Percentiles rank a stretch among this genome's conserved stretches.
phyloP scores from a whole-genome alignment of 35 echinoderm and acorn worm species.

The Patiria miniata region DNA sequence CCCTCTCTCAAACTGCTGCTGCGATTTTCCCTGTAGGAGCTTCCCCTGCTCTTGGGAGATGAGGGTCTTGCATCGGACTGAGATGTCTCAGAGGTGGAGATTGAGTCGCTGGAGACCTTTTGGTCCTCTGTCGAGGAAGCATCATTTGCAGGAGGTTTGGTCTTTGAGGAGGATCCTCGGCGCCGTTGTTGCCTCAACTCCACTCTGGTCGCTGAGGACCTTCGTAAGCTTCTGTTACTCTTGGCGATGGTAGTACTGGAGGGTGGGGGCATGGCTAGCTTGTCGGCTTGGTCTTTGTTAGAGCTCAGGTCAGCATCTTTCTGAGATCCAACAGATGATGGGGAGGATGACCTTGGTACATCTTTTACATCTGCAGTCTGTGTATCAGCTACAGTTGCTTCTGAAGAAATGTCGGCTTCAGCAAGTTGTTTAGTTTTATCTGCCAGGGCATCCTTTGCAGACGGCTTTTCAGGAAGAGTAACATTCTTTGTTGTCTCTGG shows the following conservation, averaged over 20 bases:
- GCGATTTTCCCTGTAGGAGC: neutral
- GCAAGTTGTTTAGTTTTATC: neutral
- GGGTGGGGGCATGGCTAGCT: constrained; percentile 59
- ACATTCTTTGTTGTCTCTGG: neutral
- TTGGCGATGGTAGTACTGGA: constrained; percentile 12
- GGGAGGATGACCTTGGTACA: neutral
- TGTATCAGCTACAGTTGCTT: neutral
- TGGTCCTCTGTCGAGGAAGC: neutral
- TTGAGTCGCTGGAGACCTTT: neutral
- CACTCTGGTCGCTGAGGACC: constrained; percentile 5
- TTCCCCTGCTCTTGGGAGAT: constrained; percentile 2
- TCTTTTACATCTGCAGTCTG: neutral
- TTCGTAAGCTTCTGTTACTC: constrained; percentile 23
- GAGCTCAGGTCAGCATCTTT: neutral
- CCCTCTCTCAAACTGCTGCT: neutral
- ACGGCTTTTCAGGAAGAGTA: constrained; percentile 32
- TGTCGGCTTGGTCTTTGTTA: constrained; percentile 24
- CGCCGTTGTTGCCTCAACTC: constrained; percentile 1
- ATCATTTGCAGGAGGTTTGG: neutral
- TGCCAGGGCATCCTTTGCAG: constrained; percentile 27
- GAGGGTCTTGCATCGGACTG: neutral
- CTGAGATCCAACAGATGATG: neutral
- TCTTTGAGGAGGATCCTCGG: neutral
- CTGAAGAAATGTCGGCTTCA: neutral
- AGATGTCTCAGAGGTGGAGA: neutral